phyloP scores from a whole-genome alignment of 2,113 vertebrate species.

The Platanista minor region DNA sequence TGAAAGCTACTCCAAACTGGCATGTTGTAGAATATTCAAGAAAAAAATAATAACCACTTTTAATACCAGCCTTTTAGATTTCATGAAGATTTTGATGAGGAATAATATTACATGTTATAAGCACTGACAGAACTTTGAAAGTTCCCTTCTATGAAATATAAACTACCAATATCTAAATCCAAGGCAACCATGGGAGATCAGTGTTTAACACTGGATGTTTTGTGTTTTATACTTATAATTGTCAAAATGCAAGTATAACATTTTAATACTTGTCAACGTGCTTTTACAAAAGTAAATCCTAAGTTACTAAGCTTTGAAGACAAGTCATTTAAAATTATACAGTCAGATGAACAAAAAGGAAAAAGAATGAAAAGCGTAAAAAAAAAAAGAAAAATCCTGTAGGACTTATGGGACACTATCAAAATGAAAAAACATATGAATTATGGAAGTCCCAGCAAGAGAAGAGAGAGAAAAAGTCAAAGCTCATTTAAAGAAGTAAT shows the following conservation, averaged over 20 bases:
- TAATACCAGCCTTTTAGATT: background rate
- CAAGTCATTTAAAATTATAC: background rate
- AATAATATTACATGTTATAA: background rate
- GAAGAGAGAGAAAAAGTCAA: background rate
- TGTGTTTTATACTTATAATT: background rate
- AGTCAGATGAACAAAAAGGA: background rate
- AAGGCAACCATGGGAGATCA: background rate
- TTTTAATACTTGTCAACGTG: background rate
- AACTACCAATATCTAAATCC: background rate
- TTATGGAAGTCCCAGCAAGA: background rate
- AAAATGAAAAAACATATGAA: background rate
- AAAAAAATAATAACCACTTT: background rate
- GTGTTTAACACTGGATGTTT: background rate
- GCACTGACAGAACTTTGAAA: background rate
- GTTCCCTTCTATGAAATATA: background rate
- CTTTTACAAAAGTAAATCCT: background rate
- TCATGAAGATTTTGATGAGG: background rate
- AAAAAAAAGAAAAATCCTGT: background rate
- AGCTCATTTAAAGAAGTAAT: background rate
- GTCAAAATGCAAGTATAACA: background rate
- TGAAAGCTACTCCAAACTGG: background rate
- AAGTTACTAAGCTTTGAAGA: background rate
- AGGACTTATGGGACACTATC: background rate
- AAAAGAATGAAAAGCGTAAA: background rate
- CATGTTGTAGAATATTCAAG: background rate